Conservation (phyloP, 2,113 vertebrate genomes). For the Bujurquina vittata region DNA sequence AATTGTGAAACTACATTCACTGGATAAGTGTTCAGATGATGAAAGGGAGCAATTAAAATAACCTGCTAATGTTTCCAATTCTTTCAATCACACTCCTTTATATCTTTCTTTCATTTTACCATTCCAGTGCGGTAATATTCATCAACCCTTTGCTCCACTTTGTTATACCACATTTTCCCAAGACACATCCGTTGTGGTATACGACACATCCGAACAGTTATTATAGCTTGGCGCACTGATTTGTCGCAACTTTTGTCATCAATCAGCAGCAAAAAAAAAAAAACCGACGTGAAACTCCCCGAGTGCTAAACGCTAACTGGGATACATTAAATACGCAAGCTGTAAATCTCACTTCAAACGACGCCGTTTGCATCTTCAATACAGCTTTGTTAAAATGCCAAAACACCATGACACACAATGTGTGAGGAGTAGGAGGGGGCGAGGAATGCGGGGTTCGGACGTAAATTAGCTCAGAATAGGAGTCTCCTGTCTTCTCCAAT, state of each 20-base stretch:
- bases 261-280: conserved; percentile 3
- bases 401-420: conserved; percentile 28
- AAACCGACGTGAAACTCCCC: neutral
- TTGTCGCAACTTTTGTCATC: neutral
- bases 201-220: neutral
- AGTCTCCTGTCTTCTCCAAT: conserved; percentile 67
- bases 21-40: conserved; percentile 1
- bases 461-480: conserved; percentile 71
- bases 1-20: neutral
- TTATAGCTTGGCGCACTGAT: neutral
- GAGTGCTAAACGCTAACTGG: conserved; percentile 1
- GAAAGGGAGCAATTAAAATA: neutral
- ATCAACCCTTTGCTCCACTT: neutral
- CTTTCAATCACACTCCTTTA: neutral
- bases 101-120: neutral
- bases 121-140: rapidly evolving
- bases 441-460: conserved; percentile 68
- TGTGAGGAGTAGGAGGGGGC: conserved; percentile 31
- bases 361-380: conserved; percentile 33
- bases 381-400: conserved; percentile 25
- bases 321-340: conserved; percentile 8
- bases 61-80: neutral
- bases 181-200: neutral
- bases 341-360: conserved; percentile 55
- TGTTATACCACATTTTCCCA: neutral